Conservation (phyloP, 2,113 vertebrate species). For the Thinocorus orbignyianus region DNA sequence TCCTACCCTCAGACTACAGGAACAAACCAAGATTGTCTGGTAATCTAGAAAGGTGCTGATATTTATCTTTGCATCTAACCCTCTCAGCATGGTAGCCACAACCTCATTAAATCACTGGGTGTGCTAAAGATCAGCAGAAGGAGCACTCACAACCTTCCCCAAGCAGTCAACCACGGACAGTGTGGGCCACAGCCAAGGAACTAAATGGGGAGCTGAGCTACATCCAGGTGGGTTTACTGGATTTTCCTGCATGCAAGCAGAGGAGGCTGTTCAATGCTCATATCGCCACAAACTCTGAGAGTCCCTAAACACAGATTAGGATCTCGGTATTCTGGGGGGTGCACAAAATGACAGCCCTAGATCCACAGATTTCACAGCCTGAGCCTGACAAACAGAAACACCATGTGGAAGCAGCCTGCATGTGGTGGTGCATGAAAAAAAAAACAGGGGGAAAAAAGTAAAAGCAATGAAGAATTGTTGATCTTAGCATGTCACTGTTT, state of each 20-base stretch:
- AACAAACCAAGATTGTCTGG: neutral
- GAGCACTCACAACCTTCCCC: neutral
- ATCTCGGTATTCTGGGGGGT: neutral
- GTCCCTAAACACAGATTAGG: neutral
- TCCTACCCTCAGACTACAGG: neutral
- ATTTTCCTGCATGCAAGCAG: neutral
- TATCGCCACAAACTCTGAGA: neutral
- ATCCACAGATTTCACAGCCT: neutral
- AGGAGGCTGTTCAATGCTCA: neutral
- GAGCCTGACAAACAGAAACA: neutral
- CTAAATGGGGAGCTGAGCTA: neutral
- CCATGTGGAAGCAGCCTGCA: neutral
- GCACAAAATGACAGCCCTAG: neutral
- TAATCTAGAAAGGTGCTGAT: neutral
- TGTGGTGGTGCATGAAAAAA: neutral
- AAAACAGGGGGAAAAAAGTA: neutral
- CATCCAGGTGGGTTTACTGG: neutral
- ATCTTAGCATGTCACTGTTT: accelerated
- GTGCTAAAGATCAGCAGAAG: neutral
- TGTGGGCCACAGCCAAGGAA: neutral
- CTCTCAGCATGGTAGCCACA: neutral
- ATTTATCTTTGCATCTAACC: neutral
- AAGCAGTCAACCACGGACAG: neutral
- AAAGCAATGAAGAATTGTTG: neutral
- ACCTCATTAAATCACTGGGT: neutral